Conservation (phyloP, 2,797 vertebrate genomes). For the Xiphophorus birchmanni region DNA sequence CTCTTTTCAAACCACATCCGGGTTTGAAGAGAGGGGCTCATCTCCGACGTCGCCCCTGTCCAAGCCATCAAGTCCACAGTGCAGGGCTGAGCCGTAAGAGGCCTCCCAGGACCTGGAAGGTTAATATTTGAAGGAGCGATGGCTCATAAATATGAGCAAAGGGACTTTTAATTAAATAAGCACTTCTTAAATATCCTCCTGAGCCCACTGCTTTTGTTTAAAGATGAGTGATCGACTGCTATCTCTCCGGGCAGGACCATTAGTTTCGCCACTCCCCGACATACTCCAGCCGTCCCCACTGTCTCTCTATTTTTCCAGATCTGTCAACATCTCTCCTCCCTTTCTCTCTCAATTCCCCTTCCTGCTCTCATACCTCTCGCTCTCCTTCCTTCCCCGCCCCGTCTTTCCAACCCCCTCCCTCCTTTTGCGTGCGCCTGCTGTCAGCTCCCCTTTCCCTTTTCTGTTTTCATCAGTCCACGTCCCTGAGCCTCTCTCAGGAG, state of each 20-base stretch:
- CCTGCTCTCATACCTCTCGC: constrained; percentile 30
- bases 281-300: constrained; percentile 57
- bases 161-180: constrained; percentile 99
- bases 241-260: constrained; percentile 82
- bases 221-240: constrained; percentile 96
- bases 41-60: background rate
- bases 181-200: constrained; percentile 97
- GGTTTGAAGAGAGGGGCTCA: background rate
- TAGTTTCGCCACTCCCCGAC: constrained; percentile 76
- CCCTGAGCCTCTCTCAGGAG: constrained; percentile 69
- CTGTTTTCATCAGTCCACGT: constrained; percentile 66
- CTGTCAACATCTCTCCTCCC: constrained; percentile 71
- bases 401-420: background rate
- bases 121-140: constrained; percentile 95
- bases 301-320: constrained; percentile 60
- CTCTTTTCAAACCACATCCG: too few relatives aligned
- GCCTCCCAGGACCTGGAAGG: constrained; percentile 86
- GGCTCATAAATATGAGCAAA: constrained; percentile 97
- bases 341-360: constrained; percentile 72
- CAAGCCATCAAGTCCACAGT: constrained; percentile 1
- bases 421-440: constrained; percentile 53
- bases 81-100: constrained; percentile 44
- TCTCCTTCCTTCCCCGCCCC: constrained; percentile 13
- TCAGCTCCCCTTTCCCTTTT: constrained; percentile 57
- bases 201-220: constrained; percentile 96